A percentile compares a stretch with the other conserved stretches of the same genome.
These are phyloP conservation scores for Erpornis zantholeuca DNA, from an alignment of 2,113 vertebrate genomes.

Conservation along the genomic window DNA sequence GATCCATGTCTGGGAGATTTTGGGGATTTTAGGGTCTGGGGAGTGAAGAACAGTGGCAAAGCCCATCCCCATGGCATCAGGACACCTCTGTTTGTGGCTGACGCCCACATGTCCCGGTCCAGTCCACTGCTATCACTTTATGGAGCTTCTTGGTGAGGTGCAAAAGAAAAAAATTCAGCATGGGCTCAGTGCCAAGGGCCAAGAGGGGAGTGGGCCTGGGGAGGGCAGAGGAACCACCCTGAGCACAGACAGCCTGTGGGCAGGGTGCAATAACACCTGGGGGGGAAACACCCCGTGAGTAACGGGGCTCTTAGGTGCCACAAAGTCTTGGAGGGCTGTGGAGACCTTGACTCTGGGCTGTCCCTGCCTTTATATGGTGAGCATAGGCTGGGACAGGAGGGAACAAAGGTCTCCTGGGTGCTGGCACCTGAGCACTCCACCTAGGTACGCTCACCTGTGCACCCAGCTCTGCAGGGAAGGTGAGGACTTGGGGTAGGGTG, in stretches of 20 bases:
- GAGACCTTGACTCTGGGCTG: constrained; percentile 51
- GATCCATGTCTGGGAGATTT: neutral
- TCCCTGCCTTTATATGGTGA: constrained; percentile 71
- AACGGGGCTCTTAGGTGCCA: neutral
- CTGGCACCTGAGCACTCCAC: constrained; percentile 24
- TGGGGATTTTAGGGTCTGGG: neutral
- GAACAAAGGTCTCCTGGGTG: constrained; percentile 62
- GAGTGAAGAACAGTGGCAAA: neutral
- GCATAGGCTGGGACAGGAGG: neutral
- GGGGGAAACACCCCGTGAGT: neutral
- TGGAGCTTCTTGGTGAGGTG: neutral
- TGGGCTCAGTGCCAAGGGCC: neutral
- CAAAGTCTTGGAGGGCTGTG: neutral
- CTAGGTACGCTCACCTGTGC: constrained; percentile 26
- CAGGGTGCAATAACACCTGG: neutral
- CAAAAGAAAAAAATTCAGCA: neutral
- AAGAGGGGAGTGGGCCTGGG: neutral
- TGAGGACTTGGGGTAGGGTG: neutral
- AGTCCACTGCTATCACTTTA: neutral
- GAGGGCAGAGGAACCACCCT: neutral
- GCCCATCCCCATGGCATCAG: neutral
- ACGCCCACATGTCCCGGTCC: neutral
- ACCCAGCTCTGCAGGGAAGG: constrained; percentile 50
- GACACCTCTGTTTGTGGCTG: neutral
- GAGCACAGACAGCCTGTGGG: fast-evolving